These are phyloP conservation scores for Onychorhynchus coronatus DNA, from an alignment of 2,113 vertebrate genomes.

Conservation along the genomic window DNA sequence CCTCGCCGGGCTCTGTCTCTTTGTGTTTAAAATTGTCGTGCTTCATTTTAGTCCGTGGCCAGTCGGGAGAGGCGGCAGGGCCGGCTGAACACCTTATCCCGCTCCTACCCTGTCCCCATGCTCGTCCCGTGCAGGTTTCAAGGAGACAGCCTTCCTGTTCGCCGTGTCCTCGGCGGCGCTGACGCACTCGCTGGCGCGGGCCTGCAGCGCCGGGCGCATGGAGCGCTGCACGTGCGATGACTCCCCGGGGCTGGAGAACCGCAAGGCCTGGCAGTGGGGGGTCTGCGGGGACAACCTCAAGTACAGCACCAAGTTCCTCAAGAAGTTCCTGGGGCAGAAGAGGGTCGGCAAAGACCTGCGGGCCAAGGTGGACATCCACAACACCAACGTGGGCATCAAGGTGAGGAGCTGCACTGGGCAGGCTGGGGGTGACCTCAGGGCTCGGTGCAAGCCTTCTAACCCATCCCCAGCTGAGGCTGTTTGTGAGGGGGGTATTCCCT, in stretches of 20 bases:
- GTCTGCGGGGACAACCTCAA: slow-evolving; percentile 97
- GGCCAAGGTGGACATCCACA: slow-evolving; percentile 91
- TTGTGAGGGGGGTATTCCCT: neutral
- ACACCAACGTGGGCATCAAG: slow-evolving; percentile 93
- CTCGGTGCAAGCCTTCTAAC: neutral
- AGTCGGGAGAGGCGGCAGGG: neutral
- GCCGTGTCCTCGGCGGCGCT: slow-evolving; percentile 91
- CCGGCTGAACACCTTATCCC: neutral
- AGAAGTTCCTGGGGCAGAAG: slow-evolving; percentile 92
- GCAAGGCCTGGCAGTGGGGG: slow-evolving; percentile 97
- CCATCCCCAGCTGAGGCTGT: neutral
- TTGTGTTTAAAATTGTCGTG: no score
- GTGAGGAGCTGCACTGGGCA: slow-evolving; percentile 66
- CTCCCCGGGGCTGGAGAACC: slow-evolving; percentile 91
- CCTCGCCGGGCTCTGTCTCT: no score
- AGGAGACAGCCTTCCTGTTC: slow-evolving; percentile 94
- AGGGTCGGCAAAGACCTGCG: slow-evolving; percentile 92
- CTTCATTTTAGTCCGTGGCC: neutral
- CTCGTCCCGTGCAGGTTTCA: slow-evolving; percentile 80
- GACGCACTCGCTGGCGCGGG: slow-evolving; percentile 91
- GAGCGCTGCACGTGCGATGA: slow-evolving; percentile 98
- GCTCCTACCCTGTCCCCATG: no score
- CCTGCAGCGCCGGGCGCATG: slow-evolving; percentile 95
- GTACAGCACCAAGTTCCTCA: slow-evolving; percentile 96
- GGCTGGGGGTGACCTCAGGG: neutral